Evolutionary conservation across 2,113 vertebrate genomes (phyloP).

Genomic region (Chionis minor): DNA sequence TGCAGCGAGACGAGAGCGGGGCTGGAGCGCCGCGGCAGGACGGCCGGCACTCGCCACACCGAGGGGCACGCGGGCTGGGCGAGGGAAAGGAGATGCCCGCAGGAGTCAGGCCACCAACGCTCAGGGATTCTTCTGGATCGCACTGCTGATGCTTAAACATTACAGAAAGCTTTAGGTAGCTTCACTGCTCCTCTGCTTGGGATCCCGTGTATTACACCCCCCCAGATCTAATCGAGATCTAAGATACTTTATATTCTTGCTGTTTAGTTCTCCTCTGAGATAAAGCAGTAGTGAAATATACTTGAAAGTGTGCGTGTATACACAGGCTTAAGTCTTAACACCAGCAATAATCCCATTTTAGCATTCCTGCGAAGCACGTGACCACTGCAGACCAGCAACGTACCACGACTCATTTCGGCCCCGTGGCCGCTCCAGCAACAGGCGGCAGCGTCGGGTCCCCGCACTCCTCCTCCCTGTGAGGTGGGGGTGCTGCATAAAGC

Average conservation of each 20-base stretch:
- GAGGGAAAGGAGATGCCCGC: background rate
- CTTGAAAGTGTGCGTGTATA: background rate
- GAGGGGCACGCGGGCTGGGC: accelerated
- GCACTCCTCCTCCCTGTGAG: background rate
- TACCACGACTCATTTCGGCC: accelerated
- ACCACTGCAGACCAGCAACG: background rate
- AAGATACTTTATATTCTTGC: background rate
- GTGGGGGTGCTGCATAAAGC: background rate
- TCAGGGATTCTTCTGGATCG: background rate
- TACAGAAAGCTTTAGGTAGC: background rate
- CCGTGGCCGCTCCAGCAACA: background rate
- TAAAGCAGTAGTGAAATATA: background rate
- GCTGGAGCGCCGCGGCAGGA: background rate
- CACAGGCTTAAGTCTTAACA: background rate
- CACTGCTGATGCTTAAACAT: background rate
- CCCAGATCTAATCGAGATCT: background rate
- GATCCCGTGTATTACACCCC: background rate
- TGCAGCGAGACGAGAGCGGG: accelerated
- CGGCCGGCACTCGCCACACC: background rate
- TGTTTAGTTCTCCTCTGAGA: background rate
- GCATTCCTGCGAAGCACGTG: background rate
- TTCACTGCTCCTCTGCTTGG: background rate
- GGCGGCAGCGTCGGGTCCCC: accelerated
- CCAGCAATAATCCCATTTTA: background rate
- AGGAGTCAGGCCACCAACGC: accelerated